A percentile compares a stretch with the other conserved stretches of the same genome.
These are phyloP conservation scores for Mionectes olivaceus DNA, from an alignment of 2,797 vertebrate genomes.

Conservation along the genomic window DNA sequence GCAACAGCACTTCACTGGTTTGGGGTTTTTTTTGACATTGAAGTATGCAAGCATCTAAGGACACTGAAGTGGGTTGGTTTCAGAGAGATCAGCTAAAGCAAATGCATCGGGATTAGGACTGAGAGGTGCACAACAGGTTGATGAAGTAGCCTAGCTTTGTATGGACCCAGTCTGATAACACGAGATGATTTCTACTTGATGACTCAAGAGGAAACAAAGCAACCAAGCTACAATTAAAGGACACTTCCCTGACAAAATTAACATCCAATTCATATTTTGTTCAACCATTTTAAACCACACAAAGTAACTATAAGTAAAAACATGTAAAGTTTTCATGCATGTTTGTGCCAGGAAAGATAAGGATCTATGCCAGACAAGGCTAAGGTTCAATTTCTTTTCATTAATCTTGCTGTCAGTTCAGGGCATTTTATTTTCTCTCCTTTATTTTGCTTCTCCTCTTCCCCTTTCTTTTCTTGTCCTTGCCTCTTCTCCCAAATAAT, in stretches of 20 bases:
- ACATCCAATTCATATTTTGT: background rate
- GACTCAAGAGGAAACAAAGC: background rate
- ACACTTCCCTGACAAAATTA: background rate
- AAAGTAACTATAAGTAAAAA: background rate
- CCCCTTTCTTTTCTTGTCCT: background rate
- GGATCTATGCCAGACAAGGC: background rate
- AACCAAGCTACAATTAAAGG: background rate
- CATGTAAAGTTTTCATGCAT: background rate
- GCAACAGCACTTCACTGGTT: background rate
- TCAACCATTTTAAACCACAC: background rate
- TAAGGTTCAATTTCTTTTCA: background rate
- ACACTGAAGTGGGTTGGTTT: constrained; percentile 39
- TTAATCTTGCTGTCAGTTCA: background rate
- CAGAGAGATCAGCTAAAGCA: constrained; percentile 56
- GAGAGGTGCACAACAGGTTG: constrained; percentile 14
- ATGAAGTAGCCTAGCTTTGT: background rate
- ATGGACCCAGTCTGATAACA: background rate
- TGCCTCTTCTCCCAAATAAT: background rate
- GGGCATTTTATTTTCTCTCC: background rate
- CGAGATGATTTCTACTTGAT: background rate
- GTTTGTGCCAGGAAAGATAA: background rate
- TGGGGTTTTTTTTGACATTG: background rate
- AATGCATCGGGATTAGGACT: constrained; percentile 62
- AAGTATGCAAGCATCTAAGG: constrained; percentile 66
- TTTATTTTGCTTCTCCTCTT: background rate